phyloP scores from a whole-genome alignment of 2,113 vertebrate genomes.

The Meles meles region DNA sequence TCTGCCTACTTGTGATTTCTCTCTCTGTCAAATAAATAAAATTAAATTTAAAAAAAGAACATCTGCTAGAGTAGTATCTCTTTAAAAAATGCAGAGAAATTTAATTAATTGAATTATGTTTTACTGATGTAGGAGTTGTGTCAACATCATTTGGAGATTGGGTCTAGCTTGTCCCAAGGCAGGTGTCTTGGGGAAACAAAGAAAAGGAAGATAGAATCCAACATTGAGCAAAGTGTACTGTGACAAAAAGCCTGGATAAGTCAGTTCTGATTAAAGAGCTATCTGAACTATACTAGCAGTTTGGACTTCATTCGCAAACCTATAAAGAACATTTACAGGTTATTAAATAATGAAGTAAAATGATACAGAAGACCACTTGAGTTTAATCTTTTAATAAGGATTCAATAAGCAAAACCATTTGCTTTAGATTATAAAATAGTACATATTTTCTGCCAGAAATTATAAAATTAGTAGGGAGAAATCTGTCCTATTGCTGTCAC shows the following conservation, averaged over 20 bases:
- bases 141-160: neutral
- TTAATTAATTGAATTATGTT: neutral
- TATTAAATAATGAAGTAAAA: neutral
- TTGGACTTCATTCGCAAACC: neutral
- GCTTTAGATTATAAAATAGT: neutral
- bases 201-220: neutral
- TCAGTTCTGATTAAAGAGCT: neutral
- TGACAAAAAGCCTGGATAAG: neutral
- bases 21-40: no score
- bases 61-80: no score
- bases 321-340: neutral
- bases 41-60: no score
- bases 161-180: rapidly evolving
- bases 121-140: neutral
- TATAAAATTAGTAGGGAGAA: neutral
- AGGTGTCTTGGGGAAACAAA: neutral
- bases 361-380: neutral
- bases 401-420: neutral
- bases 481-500: neutral
- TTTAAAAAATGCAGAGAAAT: neutral
- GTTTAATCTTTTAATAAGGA: neutral
- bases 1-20: no score
- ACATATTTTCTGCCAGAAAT: neutral
- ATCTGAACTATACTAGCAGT: neutral
- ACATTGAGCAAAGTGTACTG: neutral